A percentile compares a stretch with the other conserved stretches of the same genome.
Conservation (phyloP, 1,140 invertebrate genomes). For the Notospermus geniculatus region DNA sequence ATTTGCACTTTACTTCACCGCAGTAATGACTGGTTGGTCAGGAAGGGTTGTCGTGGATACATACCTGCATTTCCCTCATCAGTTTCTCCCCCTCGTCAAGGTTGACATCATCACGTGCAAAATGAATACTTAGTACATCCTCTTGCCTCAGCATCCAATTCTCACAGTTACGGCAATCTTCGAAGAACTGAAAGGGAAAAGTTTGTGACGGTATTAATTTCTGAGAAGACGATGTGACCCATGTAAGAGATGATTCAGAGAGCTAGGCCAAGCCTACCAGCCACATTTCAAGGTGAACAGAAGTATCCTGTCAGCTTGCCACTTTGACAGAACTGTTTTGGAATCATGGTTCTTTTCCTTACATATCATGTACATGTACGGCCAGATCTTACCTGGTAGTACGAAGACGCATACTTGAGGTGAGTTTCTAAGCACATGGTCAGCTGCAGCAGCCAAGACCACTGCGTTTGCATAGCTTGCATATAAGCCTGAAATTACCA, state of each 20-base stretch:
- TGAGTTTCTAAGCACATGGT: conserved; percentile 94
- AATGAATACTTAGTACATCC: conserved; percentile 86
- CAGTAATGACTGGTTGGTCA: no score
- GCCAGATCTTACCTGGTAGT: conserved; percentile 63
- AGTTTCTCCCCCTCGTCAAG: conserved; percentile 90
- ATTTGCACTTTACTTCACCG: no score
- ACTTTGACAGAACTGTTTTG: no score
- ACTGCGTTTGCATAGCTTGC: conserved; percentile 93
- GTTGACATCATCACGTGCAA: conserved; percentile 88
- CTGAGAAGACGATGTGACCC: neutral
- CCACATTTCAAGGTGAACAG: no score
- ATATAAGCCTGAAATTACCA: conserved; percentile 72
- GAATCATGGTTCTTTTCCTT: no score
- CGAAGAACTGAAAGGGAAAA: conserved; percentile 74
- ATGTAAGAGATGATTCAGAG: neutral
- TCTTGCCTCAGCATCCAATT: conserved; percentile 88
- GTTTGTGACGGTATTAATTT: no score
- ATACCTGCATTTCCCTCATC: conserved; percentile 68
- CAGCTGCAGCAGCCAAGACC: conserved; percentile 94
- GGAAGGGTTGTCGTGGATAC: neutral
- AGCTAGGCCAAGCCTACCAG: no score
- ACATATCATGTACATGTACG: conserved; percentile 1
- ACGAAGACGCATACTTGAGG: conserved; percentile 83
- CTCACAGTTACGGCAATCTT: conserved; percentile 83
- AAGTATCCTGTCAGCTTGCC: no score